Percentiles rank a stretch among this genome's conserved stretches.
Conservation (phyloP, 2,797 vertebrate species). For the Graptemys geographica region DNA sequence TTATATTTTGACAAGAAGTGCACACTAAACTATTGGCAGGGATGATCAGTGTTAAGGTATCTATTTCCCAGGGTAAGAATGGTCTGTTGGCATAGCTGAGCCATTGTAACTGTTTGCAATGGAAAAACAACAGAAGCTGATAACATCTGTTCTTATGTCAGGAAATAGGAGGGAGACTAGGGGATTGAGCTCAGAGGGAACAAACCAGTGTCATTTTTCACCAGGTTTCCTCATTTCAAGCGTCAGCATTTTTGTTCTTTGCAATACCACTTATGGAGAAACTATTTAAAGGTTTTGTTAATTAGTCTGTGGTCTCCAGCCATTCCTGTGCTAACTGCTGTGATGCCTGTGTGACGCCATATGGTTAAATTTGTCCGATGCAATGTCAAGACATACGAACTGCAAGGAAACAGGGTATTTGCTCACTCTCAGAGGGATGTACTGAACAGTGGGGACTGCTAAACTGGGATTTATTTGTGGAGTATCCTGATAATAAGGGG, state of each 20-base stretch:
- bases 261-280: background rate
- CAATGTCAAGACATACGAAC: background rate
- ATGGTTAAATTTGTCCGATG: background rate
- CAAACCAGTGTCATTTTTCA: background rate
- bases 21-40: background rate
- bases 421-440: accelerated
- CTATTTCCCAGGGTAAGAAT: background rate
- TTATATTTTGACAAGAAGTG: constrained; percentile 6
- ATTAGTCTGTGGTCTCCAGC: constrained; percentile 10
- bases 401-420: background rate
- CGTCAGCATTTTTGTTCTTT: background rate
- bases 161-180: background rate
- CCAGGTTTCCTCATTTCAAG: background rate
- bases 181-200: background rate
- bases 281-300: background rate
- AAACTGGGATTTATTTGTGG: accelerated
- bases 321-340: constrained; percentile 6
- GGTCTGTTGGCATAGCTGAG: background rate
- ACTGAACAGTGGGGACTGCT: background rate
- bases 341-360: background rate
- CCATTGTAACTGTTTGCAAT: background rate
- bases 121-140: background rate
- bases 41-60: constrained; percentile 30
- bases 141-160: background rate
- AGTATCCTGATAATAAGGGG: accelerated